Evolutionary conservation across 1,140 invertebrate species (phyloP), one percentile per base, ranked within the genome.

Genomic region (Piezodorus guildinii): DNA sequence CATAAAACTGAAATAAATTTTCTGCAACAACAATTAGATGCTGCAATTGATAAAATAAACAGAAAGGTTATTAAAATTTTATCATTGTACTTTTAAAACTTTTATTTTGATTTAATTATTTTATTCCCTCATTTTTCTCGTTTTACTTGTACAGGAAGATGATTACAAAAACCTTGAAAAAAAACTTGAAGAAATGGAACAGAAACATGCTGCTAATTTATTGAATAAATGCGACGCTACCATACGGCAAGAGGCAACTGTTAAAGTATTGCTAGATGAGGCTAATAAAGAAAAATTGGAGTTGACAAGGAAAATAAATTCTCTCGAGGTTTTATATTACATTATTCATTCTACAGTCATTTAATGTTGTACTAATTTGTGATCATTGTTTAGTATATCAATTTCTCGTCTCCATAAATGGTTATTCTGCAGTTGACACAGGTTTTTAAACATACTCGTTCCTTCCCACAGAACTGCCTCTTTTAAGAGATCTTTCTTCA

Each of bases 181-280:
- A 4, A 68, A 59, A 60, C 25, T 68, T 14, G n/a, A 34, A 2
- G 74, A 77, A 60, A 64, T 73, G 21, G 68, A 73, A 58, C 70
- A 70, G 69, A 70, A 68, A 1, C 71, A 76, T 23, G 73, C 76
- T 65, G 54, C 63, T 25, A 62, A 73, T n/a, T 69, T 76, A 62
- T 71, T 76, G 0, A 73, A 77, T 45, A 77, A 75, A 60, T 72
- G 68, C 21, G 73, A 77, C 15, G 73, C 72, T 15, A 62, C 60
- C 8, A 34, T 65, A 10, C 19, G 30, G n/a, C 64, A 65, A 62
- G 64, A 65, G 21, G 44, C 64, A 16, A 60, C 59, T 16, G 46
- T 65, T 17, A 52, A 74, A 66, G 69, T 68, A 16, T 69, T 73
- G 62, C 67, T 76, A 15, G 73, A 74, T 60, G 63, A 72, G 17